Conservation (phyloP, 2,113 vertebrate species). For the Scomber japonicus region DNA sequence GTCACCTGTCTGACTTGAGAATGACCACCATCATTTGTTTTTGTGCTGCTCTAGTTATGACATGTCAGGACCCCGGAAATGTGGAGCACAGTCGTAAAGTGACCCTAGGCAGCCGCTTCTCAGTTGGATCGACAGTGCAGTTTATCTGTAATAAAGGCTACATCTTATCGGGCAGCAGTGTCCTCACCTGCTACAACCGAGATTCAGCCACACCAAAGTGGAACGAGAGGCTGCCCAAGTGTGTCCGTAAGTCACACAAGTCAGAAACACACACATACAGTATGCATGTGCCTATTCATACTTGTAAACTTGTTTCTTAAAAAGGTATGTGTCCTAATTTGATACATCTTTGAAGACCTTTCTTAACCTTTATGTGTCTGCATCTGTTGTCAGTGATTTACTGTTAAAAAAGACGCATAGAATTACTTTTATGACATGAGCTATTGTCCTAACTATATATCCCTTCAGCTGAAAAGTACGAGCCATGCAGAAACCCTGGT, state of each 20-base stretch:
- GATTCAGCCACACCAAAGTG: slow-evolving; percentile 93
- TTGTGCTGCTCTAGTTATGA: slow-evolving; percentile 83
- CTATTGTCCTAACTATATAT: not conserved
- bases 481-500: slow-evolving; percentile 93
- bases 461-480: slow-evolving; percentile 90
- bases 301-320: too few relatives aligned
- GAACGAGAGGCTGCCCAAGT: slow-evolving; percentile 94
- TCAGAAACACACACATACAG: not conserved
- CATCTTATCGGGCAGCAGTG: slow-evolving; percentile 86
- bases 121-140: slow-evolving; percentile 91
- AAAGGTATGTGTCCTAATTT: too few relatives aligned
- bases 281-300: too few relatives aligned
- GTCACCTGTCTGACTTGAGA: too few relatives aligned
- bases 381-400: not conserved
- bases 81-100: slow-evolving; percentile 93
- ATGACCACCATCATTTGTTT: not conserved
- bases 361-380: too few relatives aligned
- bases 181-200: slow-evolving; percentile 93
- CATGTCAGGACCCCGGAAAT: slow-evolving; percentile 92
- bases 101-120: slow-evolving; percentile 88
- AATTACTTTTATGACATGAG: not conserved
- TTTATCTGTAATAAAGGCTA: slow-evolving; percentile 96
- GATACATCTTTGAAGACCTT: too few relatives aligned
- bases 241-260: slow-evolving; percentile 89
- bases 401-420: not conserved